A percentile compares a stretch with the other conserved stretches of the same genome.
These are phyloP conservation scores for Drosophila leonis DNA, from an alignment of 2,888 invertebrate genomes.

Conservation along the genomic window DNA sequence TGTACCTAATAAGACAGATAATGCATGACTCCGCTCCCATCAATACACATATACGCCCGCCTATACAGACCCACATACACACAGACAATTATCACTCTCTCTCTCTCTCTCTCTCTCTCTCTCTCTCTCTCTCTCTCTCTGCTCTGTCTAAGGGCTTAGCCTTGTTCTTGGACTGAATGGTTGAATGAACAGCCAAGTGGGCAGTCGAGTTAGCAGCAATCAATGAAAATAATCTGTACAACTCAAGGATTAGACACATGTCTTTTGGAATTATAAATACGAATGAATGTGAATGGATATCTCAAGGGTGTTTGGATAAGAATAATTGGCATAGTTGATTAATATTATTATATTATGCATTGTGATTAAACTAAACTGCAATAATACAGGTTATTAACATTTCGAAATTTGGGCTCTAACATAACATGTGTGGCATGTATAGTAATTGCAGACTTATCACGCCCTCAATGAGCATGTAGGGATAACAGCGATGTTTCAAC, in stretches of 20 bases:
- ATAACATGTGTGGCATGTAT: no score
- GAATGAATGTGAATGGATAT: neutral
- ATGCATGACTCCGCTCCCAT: constrained; percentile 16
- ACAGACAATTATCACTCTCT: neutral
- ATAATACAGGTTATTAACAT: no score
- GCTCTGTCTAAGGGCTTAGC: neutral
- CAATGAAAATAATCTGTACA: neutral
- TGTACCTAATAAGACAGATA: constrained; percentile 32
- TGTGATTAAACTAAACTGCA: no score
- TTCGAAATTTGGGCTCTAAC: no score
- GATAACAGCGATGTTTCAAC: no score
- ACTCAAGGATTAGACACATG: neutral
- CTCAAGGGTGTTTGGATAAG: neutral
- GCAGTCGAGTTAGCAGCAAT: neutral
- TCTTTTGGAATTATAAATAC: neutral
- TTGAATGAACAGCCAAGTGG: neutral
- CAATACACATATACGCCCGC: neutral
- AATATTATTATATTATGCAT: no score
- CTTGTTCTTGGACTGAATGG: constrained; percentile 1
- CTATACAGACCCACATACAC: neutral
- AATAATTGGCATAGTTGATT: no score
- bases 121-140: no score
- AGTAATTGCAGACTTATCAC: no score
- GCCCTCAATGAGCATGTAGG: no score
- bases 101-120: constrained; percentile 5